Evolutionary conservation across 2,113 vertebrate species (phyloP), one percentile per base, ranked within the genome.

Genomic region (Nematolebias whitei): DNA sequence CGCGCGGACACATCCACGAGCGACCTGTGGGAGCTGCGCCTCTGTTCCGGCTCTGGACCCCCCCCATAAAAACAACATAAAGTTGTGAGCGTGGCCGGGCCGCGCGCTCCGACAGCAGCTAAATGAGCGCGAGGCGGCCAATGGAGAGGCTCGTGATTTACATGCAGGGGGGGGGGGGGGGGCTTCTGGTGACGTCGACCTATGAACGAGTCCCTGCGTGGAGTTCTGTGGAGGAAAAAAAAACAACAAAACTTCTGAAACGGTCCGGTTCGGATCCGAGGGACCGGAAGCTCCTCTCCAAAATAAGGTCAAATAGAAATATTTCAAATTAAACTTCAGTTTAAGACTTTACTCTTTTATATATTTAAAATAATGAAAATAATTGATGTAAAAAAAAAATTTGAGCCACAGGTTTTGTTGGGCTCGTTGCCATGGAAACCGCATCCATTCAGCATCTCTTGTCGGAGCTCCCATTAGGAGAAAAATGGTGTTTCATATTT

Each of bases 61-160:
- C n/a, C n/a, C n/a, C n/a, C n/a, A 35, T 8, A 35, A 35, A 35
- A 35, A 35, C 1, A 10, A 35, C 3, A 74, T 83, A 82, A 84
- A 90, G 85, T 88, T 87, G 45, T 68, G 65, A 87, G 85, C 89
- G 92, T 94, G 93, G 93, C 94, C 93, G 94, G 94, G 89, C 92
- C 86, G 93, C 83, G 91, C 92, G 93, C 94, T 85, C 78, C 90
- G 92, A 93, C 92, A 91, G 91, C 90, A 89, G 90, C 94, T 97
- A 96, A 96, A 96, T 95, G 93, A 94, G 92, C 86, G 86, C 55
- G 83, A 84, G 90, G 78, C 84, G 92, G 93, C 96, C 96, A 97
- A 97, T 96, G 76, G 91, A 83, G 78, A 86, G 87, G 87, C 86
- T 78, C 80, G 80, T 87, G 86, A 95, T 95, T 96, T 95, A 94